Base-by-base conservation (phyloP, 2,888 invertebrate genomes). In the Chloroclystis v-ata region DNA sequence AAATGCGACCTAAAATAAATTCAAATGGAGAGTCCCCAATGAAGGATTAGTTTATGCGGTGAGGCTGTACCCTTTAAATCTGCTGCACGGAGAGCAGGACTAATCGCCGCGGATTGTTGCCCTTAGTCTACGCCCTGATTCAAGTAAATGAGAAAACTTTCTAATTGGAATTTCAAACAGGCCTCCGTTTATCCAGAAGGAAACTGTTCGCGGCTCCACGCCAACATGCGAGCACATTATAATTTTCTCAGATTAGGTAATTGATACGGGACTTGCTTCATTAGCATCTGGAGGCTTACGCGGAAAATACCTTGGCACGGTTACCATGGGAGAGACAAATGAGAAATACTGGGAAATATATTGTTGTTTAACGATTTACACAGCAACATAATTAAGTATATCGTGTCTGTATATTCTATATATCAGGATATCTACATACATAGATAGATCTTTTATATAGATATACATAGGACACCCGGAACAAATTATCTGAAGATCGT, bases 131-230 rank as follows among this genome's bases (percentile, higher is more conserved):
- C 83, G 75, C 81, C 78, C 82, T 80, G 82, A 83, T 82, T 85
- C 84, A 83, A 81, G 78, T 82, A 86, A 86, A 86, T 86, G 85
- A 85, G 85, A 85, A 86, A 86, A 86, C 83, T 86, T 86, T 86
- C 81, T 85, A 85, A 86, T 86, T 85, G 86, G 84, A 86, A 85
- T 79, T 86, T 86, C 83, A 85, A 85, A 85, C 82, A 82, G 82
- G 81, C 79, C 70, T 73, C 76, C 81, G 81, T 80, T 84, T 83
- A 81, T 81, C 77, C 75, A 73, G 78, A 80, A 71, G 78, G 77
- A 75, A 77, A 73, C 74, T 74, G 75, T 79, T 81, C 75, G 77
- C 77, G 78, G 75, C 71, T 75, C 75, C 65, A 65, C 69, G 75
- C 72, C 70, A 65, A 73, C 74, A 73, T 71, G 67, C 69, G 73